Evolutionary conservation across 2,113 vertebrate genomes (phyloP).

Genomic region (Nycticebus coucang): DNA sequence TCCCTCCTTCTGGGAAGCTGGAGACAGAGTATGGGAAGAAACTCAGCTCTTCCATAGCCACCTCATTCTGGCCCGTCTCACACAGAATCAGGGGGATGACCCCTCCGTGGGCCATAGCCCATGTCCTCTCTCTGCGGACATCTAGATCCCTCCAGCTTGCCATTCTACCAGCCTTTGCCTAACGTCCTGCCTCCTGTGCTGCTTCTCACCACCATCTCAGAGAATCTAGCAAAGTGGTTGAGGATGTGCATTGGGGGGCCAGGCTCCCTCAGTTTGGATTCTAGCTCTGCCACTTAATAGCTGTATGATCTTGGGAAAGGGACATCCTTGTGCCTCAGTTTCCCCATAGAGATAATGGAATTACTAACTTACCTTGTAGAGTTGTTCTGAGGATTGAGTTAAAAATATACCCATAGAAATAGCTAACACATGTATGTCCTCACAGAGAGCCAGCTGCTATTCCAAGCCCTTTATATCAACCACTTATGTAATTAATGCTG

Average conservation of each 20-base stretch:
- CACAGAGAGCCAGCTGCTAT: not conserved
- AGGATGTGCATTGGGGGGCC: not conserved
- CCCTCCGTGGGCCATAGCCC: not conserved
- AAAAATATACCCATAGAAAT: not conserved
- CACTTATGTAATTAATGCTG: not conserved
- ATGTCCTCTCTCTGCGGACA: not conserved
- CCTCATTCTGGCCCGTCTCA: not conserved
- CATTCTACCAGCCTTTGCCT: not conserved
- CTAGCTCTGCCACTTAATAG: not conserved
- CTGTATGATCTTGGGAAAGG: not conserved
- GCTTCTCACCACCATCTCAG: not conserved
- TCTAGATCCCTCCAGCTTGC: not conserved
- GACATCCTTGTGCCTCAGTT: not conserved
- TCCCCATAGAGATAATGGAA: not conserved
- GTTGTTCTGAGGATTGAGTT: not conserved
- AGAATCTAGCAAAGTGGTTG: not conserved
- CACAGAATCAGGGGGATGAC: accelerated
- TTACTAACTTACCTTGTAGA: not conserved
- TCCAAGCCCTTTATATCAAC: not conserved
- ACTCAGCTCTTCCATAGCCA: not conserved
- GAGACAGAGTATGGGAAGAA: not conserved
- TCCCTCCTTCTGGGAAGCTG: not conserved
- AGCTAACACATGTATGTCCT: not conserved
- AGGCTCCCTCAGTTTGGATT: not conserved
- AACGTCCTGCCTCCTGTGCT: not conserved